Conservation (phyloP, 2,113 vertebrate species). For the Thryonomys swinderianus region DNA sequence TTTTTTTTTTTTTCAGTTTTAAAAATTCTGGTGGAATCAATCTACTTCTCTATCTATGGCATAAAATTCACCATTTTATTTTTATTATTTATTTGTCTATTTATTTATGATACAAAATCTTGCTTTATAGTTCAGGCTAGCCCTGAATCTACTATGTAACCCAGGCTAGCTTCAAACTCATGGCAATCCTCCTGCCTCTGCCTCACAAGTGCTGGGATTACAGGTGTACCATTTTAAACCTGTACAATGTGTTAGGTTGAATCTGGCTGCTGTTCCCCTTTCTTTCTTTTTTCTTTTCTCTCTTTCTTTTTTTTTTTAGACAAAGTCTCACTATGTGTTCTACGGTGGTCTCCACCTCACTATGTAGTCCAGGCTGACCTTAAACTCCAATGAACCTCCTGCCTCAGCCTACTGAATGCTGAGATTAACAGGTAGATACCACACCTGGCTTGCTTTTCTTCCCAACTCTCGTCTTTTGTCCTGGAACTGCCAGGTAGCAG, state of each 20-base stretch:
- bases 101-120: too few relatives aligned
- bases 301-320: background rate
- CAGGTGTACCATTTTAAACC: too few relatives aligned
- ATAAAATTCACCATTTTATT: background rate
- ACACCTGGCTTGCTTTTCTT: background rate
- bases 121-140: too few relatives aligned
- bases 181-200: too few relatives aligned
- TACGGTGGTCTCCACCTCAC: background rate
- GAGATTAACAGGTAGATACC: background rate
- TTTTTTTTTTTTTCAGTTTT: too few relatives aligned
- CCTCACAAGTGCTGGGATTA: too few relatives aligned
- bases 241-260: background rate
- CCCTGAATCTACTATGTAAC: too few relatives aligned
- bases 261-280: background rate
- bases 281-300: background rate
- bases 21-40: background rate
- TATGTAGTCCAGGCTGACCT: background rate
- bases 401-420: background rate
- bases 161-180: too few relatives aligned
- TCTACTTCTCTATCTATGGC: background rate
- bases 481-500: background rate
- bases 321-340: background rate
- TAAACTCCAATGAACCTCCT: background rate
- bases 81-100: too few relatives aligned
- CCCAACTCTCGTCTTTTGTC: background rate